Evolutionary conservation across 2,888 invertebrate species (phyloP).

Genomic region (Tipula unca): DNA sequence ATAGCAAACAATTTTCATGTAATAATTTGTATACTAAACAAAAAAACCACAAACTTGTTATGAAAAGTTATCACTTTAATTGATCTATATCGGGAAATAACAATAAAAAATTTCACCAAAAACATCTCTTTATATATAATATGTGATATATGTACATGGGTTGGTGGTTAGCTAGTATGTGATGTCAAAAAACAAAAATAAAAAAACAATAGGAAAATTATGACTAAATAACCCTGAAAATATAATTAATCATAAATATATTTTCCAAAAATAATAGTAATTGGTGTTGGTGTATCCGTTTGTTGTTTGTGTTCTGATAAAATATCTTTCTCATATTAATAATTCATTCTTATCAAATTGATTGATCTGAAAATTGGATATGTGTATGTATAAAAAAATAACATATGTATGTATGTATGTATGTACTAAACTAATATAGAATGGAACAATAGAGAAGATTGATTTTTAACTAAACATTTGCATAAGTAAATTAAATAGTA

Average conservation of each 20-base stretch:
- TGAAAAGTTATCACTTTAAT: neutral
- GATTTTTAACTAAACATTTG: neutral
- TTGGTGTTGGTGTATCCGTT: neutral
- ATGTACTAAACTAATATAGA: neutral
- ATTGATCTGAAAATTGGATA: neutral
- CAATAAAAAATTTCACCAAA: neutral
- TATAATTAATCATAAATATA: neutral
- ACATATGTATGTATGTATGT: neutral
- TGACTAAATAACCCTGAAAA: neutral
- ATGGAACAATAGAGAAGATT: neutral
- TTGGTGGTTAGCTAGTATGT: neutral
- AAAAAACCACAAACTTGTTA: neutral
- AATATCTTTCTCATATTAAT: neutral
- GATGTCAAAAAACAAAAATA: neutral
- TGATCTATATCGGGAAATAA: neutral
- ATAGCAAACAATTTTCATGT: neutral
- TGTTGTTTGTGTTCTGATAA: neutral
- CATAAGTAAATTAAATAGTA: neutral
- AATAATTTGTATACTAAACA: neutral
- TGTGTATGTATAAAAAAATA: neutral
- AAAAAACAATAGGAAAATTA: neutral
- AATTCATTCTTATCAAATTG: neutral
- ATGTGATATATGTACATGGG: neutral
- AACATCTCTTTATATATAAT: neutral
- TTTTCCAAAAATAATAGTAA: neutral